phyloP scores from a whole-genome alignment of 2,797 vertebrate genomes.

The Florisuga fusca region DNA sequence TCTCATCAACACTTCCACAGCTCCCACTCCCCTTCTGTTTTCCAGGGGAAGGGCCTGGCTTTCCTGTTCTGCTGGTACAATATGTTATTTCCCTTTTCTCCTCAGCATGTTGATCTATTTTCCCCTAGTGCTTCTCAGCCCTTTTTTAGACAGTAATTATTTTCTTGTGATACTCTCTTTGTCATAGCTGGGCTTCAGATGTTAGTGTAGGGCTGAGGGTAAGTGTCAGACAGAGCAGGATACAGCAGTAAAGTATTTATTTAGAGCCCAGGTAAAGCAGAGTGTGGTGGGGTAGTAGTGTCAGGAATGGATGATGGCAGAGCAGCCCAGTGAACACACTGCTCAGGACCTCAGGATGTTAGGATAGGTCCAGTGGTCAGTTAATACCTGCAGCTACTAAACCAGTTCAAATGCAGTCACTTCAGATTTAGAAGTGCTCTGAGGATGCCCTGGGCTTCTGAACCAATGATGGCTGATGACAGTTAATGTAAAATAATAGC shows the following conservation, averaged over 20 bases:
- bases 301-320: background rate
- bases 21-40: background rate
- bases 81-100: background rate
- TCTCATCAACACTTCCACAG: background rate
- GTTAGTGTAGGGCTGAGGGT: background rate
- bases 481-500: background rate
- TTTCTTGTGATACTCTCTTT: background rate
- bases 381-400: background rate
- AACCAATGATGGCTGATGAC: background rate
- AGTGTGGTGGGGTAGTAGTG: background rate
- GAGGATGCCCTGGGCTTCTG: background rate
- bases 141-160: background rate
- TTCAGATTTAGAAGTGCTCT: background rate
- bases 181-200: background rate
- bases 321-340: background rate
- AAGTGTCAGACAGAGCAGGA: background rate
- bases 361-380: background rate
- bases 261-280: background rate
- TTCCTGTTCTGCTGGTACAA: background rate
- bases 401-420: background rate
- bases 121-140: background rate
- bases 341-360: background rate
- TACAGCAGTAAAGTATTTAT: background rate
- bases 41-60: background rate
- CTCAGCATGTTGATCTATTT: background rate